Conservation (phyloP, 2,797 vertebrate species). For the Sciaenops ocellatus region DNA sequence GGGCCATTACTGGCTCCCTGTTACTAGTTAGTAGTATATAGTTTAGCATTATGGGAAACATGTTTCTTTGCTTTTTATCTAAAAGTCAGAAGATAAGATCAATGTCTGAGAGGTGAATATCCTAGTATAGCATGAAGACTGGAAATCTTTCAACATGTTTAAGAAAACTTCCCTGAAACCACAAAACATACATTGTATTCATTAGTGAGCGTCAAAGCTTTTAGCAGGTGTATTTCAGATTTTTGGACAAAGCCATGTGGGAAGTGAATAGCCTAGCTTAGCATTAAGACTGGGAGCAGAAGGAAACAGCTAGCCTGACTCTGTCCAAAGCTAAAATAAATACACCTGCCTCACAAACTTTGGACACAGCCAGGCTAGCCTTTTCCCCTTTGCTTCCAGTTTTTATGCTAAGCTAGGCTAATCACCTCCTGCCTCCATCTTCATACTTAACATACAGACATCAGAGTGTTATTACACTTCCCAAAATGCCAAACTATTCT, state of each 20-base stretch:
- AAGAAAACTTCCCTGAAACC: too few species aligned
- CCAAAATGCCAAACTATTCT: slow-evolving; percentile 19
- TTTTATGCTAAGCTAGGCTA: slow-evolving; percentile 39
- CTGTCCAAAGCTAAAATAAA: not conserved
- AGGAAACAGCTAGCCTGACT: too few species aligned
- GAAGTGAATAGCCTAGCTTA: too few species aligned
- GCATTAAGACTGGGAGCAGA: too few species aligned
- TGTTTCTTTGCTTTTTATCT: not conserved
- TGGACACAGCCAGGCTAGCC: not conserved
- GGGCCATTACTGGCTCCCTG: slow-evolving; percentile 48
- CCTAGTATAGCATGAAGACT: slow-evolving; percentile 18
- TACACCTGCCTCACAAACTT: not conserved
- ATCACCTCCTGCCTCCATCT: not conserved
- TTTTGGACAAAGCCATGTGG: too few species aligned
- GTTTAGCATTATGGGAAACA: slow-evolving; percentile 30
- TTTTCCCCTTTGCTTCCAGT: not conserved
- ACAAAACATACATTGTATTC: too few species aligned
- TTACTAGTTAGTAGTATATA: slow-evolving; percentile 10
- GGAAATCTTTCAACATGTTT: not conserved
- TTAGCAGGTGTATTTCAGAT: too few species aligned
- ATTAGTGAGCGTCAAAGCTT: too few species aligned
- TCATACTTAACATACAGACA: not conserved
- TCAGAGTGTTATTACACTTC: slow-evolving; percentile 10
- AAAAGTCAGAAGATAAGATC: not conserved
- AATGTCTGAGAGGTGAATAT: not conserved